Base-by-base conservation (phyloP, 30 jellyfish, hydroid and myxozoan genomes). In the Aurelia aurita complex sp. Pacific region DNA sequence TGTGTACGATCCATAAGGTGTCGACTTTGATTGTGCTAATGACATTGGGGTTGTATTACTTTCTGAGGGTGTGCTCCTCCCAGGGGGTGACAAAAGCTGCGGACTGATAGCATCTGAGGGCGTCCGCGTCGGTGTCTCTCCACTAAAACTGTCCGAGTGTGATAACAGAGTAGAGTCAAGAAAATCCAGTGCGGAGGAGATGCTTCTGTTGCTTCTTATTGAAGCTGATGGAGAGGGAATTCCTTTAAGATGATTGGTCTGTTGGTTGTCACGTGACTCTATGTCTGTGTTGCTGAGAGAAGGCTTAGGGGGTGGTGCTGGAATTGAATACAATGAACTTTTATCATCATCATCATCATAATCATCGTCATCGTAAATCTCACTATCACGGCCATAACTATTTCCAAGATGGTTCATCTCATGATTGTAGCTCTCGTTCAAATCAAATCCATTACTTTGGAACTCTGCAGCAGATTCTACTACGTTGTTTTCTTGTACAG, bases 171-270 rank as follows among this genome's bases (percentile, higher is more conserved):
- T 75, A 6, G 96, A 77, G 62, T 77, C 96, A 4, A 87, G 77
- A 51, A 77, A 79, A 17, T 87, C 73, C 82, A 87, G 73, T 18
- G 96, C 96, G 2, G 96, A 87, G 15, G 88, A 72, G 32, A 87
- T 67, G 53, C 96, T 87, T 35, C 85, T 74, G 10, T 75, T 79
- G 77, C 96, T 87, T 42, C 78, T 60, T 4, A 79, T 7, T 4
- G 89, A 79, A 10, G 33, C 80, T 40, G 90, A 77, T 17, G 73
- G 74, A 5, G 72, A 35, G 12, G 96, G 87, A 23, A 85, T 69
- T 72, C 79, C 76, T 13, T 40, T 64, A 32, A 74, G 68, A 14
- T 36, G 76, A 29, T 72, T 63, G 6, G 72, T 34, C 12, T 10
- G 29, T 2, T 36, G 69, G 2, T 46, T 14, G 29, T 62, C 53